Evolutionary conservation across 2,797 vertebrate genomes (phyloP).

Genomic region (Epinephelus coioides): DNA sequence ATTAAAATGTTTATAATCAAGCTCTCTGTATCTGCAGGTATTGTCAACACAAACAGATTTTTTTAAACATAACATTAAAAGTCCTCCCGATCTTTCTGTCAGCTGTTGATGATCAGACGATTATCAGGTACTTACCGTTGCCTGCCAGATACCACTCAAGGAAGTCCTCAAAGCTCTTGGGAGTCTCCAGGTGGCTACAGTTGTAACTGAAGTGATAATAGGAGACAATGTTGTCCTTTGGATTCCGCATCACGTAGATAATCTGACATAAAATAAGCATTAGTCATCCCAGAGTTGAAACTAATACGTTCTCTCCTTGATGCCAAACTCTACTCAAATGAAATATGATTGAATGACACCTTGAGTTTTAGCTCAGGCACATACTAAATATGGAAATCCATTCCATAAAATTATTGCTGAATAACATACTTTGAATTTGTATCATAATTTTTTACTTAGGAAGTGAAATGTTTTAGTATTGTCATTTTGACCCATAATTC

Average conservation of each 20-base stretch:
- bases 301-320: neutral
- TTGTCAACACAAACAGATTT: neutral
- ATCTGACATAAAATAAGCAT: slow-evolving; percentile 61
- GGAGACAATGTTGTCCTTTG: slow-evolving; percentile 74
- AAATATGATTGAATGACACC: neutral
- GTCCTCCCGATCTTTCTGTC: neutral
- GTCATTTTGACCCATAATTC: too few species aligned
- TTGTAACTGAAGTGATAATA: slow-evolving; percentile 72
- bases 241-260: slow-evolving; percentile 78
- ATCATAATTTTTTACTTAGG: too few species aligned
- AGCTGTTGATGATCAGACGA: neutral
- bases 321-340: neutral
- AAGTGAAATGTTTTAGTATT: too few species aligned
- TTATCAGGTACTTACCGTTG: slow-evolving; percentile 46
- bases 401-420: too few species aligned
- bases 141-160: slow-evolving; percentile 69
- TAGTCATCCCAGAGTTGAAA: neutral
- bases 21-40: neutral
- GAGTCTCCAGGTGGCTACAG: slow-evolving; percentile 41
- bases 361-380: neutral
- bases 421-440: too few species aligned
- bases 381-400: neutral
- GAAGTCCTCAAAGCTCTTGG: slow-evolving; percentile 69
- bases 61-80: neutral
- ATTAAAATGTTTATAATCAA: too few species aligned